Base-by-base conservation (phyloP, 2,113 vertebrate genomes). In the Prolemur simus region DNA sequence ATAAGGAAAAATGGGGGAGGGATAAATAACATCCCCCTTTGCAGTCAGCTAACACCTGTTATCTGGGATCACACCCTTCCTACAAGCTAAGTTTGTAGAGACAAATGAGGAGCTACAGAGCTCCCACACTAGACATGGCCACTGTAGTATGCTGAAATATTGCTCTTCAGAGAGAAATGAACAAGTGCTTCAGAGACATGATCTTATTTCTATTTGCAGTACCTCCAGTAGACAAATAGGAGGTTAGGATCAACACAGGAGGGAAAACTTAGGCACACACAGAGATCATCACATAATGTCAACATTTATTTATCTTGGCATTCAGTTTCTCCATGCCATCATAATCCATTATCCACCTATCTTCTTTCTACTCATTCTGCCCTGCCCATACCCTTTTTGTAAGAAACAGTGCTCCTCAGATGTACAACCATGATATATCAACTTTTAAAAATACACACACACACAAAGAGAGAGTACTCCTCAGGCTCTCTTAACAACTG, bases 1-100 rank as follows among this genome's bases (percentile, higher is more conserved):
- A 98, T 94, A 94, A 95, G 96, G 97, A 85, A 96, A 96, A 97
- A 96, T 52, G 78, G 80, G 96, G 96, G 92, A 96, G 95, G 96
- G 92, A 93, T 96, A 96, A 95, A 96, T 93, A 96, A 90, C 54
- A 87, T 95, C 71, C 96, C 97, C 97, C 96, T 93, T 54, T 85
- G 81, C 25, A 39, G 76, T 49, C 60, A 95, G 54, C 92, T 95
- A 78, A 86, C 42, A 92, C 69, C 74, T 96, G 54, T 39, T 94
- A 73, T 94, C 71, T 86, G 60, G 27, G 71, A 89, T 81, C 42
- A 69, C 34, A 86, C 37, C 60, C 80, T 95, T 95, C 74, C 84
- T 96, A 82, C 37, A 95, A 94, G 39, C 93, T 96, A 97, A 96
- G 58, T 68, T 94, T 23, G 84, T 69, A 81, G 45, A 85, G 56